phyloP scores from a whole-genome alignment of 2,113 vertebrate genomes.

The Ahaetulla prasina region DNA sequence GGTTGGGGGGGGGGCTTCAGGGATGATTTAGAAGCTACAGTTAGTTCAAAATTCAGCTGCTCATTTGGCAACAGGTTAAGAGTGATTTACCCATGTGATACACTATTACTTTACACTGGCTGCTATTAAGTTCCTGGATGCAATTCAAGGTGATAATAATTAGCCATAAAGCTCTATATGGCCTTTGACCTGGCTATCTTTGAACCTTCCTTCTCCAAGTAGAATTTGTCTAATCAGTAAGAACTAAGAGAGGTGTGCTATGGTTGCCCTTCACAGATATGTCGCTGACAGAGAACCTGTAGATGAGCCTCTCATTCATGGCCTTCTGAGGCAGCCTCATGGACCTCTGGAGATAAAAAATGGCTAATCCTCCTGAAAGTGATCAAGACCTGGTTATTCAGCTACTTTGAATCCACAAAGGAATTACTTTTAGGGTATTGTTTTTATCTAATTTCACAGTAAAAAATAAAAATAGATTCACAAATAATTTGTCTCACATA shows the following conservation, averaged over 20 bases:
- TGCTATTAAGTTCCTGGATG: not conserved
- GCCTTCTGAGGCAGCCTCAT: not conserved
- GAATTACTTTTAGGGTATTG: not conserved
- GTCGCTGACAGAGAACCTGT: not conserved
- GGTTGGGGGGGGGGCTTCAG: too few species aligned
- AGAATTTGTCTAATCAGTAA: not conserved
- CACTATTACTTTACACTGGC: not conserved
- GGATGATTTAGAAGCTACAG: not conserved
- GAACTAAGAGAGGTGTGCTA: not conserved
- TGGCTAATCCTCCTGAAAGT: not conserved
- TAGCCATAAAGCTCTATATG: not conserved
- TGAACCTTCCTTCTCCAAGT: not conserved
- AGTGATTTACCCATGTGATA: not conserved
- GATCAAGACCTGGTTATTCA: not conserved
- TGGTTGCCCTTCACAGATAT: not conserved
- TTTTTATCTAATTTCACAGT: not conserved
- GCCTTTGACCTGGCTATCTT: not conserved
- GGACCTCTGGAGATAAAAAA: not conserved
- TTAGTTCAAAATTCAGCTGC: not conserved
- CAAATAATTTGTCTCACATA: not conserved
- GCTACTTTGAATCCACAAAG: not conserved
- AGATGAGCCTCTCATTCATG: not conserved
- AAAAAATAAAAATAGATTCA: not conserved
- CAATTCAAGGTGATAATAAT: not conserved
- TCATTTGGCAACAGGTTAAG: not conserved